Conservation (phyloP, 2,113 vertebrate species). For the Symphodus melops region DNA sequence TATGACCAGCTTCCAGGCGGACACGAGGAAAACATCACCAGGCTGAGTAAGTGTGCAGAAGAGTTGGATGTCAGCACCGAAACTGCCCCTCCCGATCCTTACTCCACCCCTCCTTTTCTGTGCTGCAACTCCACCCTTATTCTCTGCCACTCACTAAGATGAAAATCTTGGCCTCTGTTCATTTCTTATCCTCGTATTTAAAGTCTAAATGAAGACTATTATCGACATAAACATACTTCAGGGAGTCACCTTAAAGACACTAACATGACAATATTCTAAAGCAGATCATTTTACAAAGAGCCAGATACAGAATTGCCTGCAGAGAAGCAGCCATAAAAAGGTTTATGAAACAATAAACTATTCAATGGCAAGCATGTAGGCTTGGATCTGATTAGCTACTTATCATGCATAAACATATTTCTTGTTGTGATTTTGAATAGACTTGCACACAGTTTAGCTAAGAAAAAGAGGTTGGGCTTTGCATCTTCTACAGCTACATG, state of each 20-base stretch:
- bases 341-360: neutral
- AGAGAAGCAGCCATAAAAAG: neutral
- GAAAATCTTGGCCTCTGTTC: neutral
- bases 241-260: constrained; percentile 11
- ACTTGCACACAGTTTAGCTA: constrained; percentile 31
- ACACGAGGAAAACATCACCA: constrained; percentile 49
- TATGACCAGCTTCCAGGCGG: constrained; percentile 38
- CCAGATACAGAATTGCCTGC: constrained; percentile 2
- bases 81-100: constrained; percentile 21
- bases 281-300: neutral
- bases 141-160: constrained; percentile 13
- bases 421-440: constrained; percentile 10
- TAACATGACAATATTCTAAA: constrained; percentile 6
- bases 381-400: constrained; percentile 16
- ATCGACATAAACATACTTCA: neutral
- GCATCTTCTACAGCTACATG: constrained; percentile 66
- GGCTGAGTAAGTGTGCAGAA: constrained; percentile 32
- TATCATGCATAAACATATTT: constrained; percentile 1
- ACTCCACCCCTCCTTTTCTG: constrained; percentile 34
- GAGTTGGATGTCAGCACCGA: constrained; percentile 42
- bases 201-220: neutral
- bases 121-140: constrained; percentile 46
- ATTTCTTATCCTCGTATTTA: neutral
- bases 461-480: constrained; percentile 54
- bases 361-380: neutral